Percentiles rank a stretch among this genome's conserved stretches.
Evolutionary conservation across 2,888 invertebrate species (phyloP).

Genomic region (Lucinisca nassula): DNA sequence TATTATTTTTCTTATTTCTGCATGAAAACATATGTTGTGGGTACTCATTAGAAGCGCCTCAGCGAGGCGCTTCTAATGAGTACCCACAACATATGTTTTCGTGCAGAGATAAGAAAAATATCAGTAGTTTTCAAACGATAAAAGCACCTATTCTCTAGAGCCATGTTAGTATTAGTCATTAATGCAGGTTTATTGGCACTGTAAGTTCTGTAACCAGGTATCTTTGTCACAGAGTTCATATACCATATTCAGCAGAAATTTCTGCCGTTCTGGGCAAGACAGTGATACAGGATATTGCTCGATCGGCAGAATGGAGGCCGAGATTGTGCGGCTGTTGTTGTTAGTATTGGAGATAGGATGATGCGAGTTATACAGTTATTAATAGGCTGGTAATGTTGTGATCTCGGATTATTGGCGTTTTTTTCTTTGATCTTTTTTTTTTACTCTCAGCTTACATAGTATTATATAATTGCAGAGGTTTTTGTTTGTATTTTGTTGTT

Average conservation of each 20-base stretch:
- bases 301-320: not conserved
- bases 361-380: constrained; percentile 1
- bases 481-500: no score
- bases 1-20: no score
- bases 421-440: not conserved
- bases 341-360: not conserved
- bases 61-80: no score
- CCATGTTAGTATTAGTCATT: no score
- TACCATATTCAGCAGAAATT: constrained; percentile 14
- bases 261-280: not conserved
- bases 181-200: not conserved
- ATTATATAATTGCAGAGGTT: not conserved
- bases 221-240: not conserved
- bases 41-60: no score
- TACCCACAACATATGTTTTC: no score
- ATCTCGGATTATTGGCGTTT: not conserved
- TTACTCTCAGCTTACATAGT: not conserved
- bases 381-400: not conserved
- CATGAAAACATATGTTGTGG: no score
- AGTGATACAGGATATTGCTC: not conserved
- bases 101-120: no score
- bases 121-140: no score
- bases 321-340: not conserved
- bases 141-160: no score
- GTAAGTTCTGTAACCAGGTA: not conserved